Conservation (phyloP, 2,888 invertebrate genomes). For the Athripsodes cinereus region DNA sequence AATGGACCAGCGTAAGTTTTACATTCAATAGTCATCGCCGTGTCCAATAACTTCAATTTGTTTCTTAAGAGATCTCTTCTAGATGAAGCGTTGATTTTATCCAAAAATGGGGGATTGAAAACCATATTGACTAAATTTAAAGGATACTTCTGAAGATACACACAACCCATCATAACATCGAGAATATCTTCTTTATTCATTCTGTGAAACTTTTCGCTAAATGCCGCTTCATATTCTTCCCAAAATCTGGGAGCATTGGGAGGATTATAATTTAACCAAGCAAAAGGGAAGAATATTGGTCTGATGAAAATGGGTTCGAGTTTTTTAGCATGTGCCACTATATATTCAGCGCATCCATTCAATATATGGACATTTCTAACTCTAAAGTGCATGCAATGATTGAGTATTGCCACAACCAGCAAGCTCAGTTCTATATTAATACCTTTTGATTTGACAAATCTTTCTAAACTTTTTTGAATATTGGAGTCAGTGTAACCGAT, state of each 20-base stretch:
- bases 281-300: slow-evolving; percentile 55
- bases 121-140: slow-evolving; percentile 52
- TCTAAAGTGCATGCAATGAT: slow-evolving; percentile 55
- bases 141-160: slow-evolving; percentile 58
- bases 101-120: slow-evolving; percentile 55
- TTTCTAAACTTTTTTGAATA: slow-evolving; percentile 54
- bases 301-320: slow-evolving; percentile 51
- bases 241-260: slow-evolving; percentile 49
- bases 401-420: slow-evolving; percentile 55
- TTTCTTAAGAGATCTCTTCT: slow-evolving; percentile 39
- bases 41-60: slow-evolving; percentile 57
- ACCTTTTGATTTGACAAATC: slow-evolving; percentile 53
- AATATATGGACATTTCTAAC: slow-evolving; percentile 52
- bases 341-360: slow-evolving; percentile 52
- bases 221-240: slow-evolving; percentile 45
- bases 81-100: slow-evolving; percentile 42
- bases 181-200: slow-evolving; percentile 52
- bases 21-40: slow-evolving; percentile 58
- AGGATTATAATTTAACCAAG: slow-evolving; percentile 54
- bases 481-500: slow-evolving; percentile 51
- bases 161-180: slow-evolving; percentile 57
- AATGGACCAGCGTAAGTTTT: slow-evolving; percentile 52
- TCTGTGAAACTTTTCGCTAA: slow-evolving; percentile 52
- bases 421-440: slow-evolving; percentile 43
- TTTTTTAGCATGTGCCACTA: slow-evolving; percentile 41